Evolutionary conservation across 2,797 vertebrate species (phyloP).

Genomic region (Pteropus rufus): DNA sequence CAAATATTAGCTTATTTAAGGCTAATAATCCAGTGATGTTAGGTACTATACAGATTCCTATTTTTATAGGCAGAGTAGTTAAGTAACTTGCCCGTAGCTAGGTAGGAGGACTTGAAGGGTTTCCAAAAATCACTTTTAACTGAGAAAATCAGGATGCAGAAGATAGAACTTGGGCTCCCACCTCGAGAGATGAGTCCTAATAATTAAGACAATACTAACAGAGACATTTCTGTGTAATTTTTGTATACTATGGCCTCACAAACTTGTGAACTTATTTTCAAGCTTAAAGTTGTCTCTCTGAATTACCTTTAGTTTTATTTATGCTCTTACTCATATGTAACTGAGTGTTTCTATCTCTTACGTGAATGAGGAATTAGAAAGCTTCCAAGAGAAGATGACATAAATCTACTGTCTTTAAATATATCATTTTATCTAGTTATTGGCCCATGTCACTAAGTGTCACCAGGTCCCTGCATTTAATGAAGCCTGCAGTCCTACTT

Average conservation of each 20-base stretch:
- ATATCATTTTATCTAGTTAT: neutral
- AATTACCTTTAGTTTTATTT: slow-evolving; percentile 28
- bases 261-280: neutral
- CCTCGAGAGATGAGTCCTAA: neutral
- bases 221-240: neutral
- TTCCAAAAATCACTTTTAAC: neutral
- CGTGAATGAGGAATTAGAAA: neutral
- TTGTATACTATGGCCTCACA: neutral
- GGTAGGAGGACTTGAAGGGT: neutral
- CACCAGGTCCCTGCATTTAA: neutral
- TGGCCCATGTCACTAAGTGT: neutral
- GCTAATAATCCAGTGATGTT: neutral
- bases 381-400: neutral
- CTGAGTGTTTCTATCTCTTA: neutral
- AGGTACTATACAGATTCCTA: neutral
- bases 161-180: neutral
- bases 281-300: neutral
- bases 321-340: neutral
- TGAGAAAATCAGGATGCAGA: neutral
- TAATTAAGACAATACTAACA: neutral
- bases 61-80: neutral
- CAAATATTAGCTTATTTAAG: neutral
- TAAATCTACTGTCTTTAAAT: neutral
- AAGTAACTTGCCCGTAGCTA: neutral
- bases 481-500: neutral